phyloP scores from a whole-genome alignment of 2,888 invertebrate genomes.

The Plagodis pulveraria region DNA sequence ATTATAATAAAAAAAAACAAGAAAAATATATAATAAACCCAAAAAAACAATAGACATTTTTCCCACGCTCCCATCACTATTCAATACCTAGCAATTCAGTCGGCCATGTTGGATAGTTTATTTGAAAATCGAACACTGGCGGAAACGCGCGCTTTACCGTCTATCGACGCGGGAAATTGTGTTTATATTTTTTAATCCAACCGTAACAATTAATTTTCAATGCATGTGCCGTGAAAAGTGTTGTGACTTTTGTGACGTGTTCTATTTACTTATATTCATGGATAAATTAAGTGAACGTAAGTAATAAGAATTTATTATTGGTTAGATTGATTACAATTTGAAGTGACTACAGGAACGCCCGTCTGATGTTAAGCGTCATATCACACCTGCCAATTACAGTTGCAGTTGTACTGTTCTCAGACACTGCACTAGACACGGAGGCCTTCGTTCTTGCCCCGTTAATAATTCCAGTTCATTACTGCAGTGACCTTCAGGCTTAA shows the following conservation, averaged over 20 bases:
- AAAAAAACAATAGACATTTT: conserved; percentile 45
- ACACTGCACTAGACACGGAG: too few species aligned
- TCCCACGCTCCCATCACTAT: conserved; percentile 54
- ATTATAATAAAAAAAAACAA: neutral
- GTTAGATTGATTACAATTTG: too few species aligned
- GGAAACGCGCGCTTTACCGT: conserved; percentile 63
- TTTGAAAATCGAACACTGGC: conserved; percentile 76
- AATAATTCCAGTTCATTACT: too few species aligned
- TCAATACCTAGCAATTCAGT: conserved; percentile 57
- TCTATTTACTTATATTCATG: conserved; percentile 8
- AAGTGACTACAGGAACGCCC: too few species aligned
- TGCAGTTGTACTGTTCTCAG: too few species aligned
- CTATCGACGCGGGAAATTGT: conserved; percentile 53
- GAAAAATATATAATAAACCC: conserved; percentile 11
- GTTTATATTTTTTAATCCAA: conserved; percentile 22
- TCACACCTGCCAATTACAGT: too few species aligned
- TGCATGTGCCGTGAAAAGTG: conserved; percentile 5
- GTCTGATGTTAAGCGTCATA: too few species aligned
- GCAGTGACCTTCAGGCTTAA: too few species aligned
- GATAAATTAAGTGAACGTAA: conserved; percentile 4
- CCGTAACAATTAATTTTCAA: conserved; percentile 9
- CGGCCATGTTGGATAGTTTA: conserved; percentile 77
- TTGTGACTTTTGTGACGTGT: conserved; percentile 6
- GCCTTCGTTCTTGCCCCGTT: too few species aligned
- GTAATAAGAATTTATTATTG: neutral